Conservation (phyloP, 1,140 invertebrate species). For the Euwallacea fornicatus region DNA sequence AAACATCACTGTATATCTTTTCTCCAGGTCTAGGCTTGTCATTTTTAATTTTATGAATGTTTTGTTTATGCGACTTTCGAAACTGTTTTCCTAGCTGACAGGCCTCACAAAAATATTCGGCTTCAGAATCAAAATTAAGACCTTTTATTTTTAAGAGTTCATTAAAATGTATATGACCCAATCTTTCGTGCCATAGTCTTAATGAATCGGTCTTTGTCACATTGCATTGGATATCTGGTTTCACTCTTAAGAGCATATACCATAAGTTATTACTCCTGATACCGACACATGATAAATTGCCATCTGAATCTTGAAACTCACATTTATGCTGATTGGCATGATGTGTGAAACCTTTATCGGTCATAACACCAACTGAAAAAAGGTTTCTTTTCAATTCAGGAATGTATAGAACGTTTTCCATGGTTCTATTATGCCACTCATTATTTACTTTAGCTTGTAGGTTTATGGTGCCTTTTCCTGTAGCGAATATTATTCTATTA, state of each 20-base stretch:
- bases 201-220: background rate
- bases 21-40: conserved; percentile 40
- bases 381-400: conserved; percentile 19
- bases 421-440: conserved; percentile 29
- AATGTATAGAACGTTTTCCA: conserved; percentile 28
- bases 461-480: conserved; percentile 40
- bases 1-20: conserved; percentile 51
- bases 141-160: background rate
- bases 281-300: conserved; percentile 29
- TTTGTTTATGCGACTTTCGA: conserved; percentile 26
- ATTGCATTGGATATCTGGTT: conserved; percentile 15
- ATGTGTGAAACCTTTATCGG: conserved; percentile 28
- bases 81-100: conserved; percentile 50
- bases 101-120: conserved; percentile 47
- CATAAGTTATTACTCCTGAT: conserved; percentile 27
- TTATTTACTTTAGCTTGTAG: conserved; percentile 28
- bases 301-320: conserved; percentile 27
- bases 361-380: conserved; percentile 34
- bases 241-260: conserved; percentile 26
- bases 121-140: background rate
- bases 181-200: conserved; percentile 50
- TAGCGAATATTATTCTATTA: conserved; percentile 34
- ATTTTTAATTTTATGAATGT: conserved; percentile 27
- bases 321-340: conserved; percentile 24
- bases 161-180: conserved; percentile 53